A percentile compares a stretch with the other conserved stretches of the same genome.
phyloP scores from a whole-genome alignment of 1,140 invertebrate species.

The Ylistrum balloti region DNA sequence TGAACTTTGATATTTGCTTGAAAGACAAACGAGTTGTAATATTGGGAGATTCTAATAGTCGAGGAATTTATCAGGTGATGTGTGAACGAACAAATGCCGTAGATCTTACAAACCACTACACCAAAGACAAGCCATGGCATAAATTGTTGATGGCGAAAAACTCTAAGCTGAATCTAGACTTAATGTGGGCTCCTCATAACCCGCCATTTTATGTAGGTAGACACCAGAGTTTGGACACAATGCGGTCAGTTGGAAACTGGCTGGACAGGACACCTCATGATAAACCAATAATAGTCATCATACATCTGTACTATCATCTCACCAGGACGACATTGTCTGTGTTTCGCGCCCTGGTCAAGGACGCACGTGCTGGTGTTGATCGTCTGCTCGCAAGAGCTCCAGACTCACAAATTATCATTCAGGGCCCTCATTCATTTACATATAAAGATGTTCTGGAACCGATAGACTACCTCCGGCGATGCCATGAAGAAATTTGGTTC shows the following conservation, averaged over 20 bases:
- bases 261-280: slow-evolving; percentile 11
- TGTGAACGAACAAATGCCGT: not conserved
- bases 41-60: not conserved
- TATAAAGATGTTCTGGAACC: not conserved
- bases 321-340: not conserved
- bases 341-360: slow-evolving; percentile 13
- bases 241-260: slow-evolving; percentile 11
- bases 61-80: not conserved
- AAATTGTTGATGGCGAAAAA: not conserved
- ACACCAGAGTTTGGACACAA: not conserved
- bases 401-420: not conserved
- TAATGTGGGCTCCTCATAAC: slow-evolving; percentile 21
- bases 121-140: not conserved
- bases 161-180: not conserved
- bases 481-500: not conserved
- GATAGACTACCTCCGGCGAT: not conserved
- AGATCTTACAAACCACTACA: not conserved
- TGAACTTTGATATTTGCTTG: not conserved
- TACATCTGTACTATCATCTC: slow-evolving; percentile 5
- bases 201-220: not conserved
- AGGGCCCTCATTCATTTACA: not conserved
- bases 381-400: not conserved
- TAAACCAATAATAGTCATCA: not conserved
- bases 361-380: slow-evolving; percentile 14
- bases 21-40: not conserved